Base-by-base conservation (phyloP, 2,113 vertebrate genomes). In the Caloenas nicobarica region DNA sequence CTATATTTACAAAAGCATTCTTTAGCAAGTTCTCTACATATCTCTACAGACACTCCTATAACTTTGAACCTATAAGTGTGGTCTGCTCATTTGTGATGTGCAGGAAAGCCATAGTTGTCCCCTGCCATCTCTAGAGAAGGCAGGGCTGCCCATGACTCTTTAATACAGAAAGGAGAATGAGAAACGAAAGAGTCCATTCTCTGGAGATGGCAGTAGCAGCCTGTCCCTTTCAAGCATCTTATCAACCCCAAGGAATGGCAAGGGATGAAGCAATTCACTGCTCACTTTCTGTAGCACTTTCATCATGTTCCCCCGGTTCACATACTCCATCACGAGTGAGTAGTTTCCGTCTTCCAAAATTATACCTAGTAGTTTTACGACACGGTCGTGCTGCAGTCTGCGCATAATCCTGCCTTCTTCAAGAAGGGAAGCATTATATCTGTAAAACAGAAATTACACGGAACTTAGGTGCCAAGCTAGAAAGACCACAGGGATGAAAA, bases 321-420 rank as follows among this genome's bases (percentile, higher is more conserved):
- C 98, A 51, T 99, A 99, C 66, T 99, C 99, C 98, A 99, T 99
- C 51, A 99, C 99, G 22, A 99, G 98, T 1, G 99, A 99, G 94
- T 99, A 99, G 89, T 98, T 98, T 42, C 98, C 97, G 0, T 99
- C 99, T 93, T 99, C 99, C 86, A 99, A 93, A 93, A 99, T 98
- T 76, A 99, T 73, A 16, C 99, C 99, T 69, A 99, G 98, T 51
- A 99, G 93, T 95, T 98, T 99, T 42, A 99, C 99, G 83, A 99
- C 98, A 5, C 99, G 98, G 8, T 98, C 94, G 7, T 99, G 99
- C 78, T 98, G 98, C 91, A 99, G 98, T 73, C 82, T 98, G 44
- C 90, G 98, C 99, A 99, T 99, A 81, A 99, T 98, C 91, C n/a
- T 98, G 34, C 99, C 99, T 93, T 99, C 99, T 61, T 99, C 98